Base-by-base conservation (phyloP, 2,113 vertebrate genomes). In the Rhinolophus ferrumequinum region DNA sequence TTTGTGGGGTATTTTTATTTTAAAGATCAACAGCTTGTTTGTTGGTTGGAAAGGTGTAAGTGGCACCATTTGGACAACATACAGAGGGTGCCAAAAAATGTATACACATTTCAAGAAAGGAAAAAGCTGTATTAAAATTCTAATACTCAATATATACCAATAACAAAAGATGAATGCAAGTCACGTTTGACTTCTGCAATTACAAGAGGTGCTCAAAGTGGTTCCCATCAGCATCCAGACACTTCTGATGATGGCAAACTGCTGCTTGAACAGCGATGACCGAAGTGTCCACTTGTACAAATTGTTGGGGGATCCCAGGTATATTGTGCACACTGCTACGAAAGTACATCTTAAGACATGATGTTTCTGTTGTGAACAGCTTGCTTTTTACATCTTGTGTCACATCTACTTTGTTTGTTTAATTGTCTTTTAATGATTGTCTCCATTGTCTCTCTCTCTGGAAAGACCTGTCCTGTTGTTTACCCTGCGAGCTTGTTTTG, bases 381-480 rank as follows among this genome's bases (percentile, higher is more conserved):
- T 72, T 92, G n/a, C 24, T 44, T 60, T 62, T 62, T 26, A 58
- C 60, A 26, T 85, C 70, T 95, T 67, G n/a, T 91, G 91, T 96
- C 91, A 69, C 14, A 82, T 89, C n/a, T 10, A 30, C 64, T 89
- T 96, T 89, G 77, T 69, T 93, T 92, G 69, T 38, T 77, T 88
- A 81, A 82, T 96, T 92, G 41, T 88, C 79, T 94, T 79, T 95
- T 96, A 83, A 89, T 96, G 88, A 22, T 97, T 95, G 83, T 89
- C 73, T 83, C 70, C 38, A 5, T 89, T 75, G 79, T 62, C 18
- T 44, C 7, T 60, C 67, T 88, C 33, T 35, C 64, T 89, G 56
- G 52, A 60, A 95, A 96, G 47, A 52, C 66, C 44, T 88, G 86
- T 96, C 94, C 93, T 94, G 91, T 96, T 94, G 94, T 95, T 97